Conservation (phyloP, 2,113 vertebrate species). For the Oceanites oceanicus region DNA sequence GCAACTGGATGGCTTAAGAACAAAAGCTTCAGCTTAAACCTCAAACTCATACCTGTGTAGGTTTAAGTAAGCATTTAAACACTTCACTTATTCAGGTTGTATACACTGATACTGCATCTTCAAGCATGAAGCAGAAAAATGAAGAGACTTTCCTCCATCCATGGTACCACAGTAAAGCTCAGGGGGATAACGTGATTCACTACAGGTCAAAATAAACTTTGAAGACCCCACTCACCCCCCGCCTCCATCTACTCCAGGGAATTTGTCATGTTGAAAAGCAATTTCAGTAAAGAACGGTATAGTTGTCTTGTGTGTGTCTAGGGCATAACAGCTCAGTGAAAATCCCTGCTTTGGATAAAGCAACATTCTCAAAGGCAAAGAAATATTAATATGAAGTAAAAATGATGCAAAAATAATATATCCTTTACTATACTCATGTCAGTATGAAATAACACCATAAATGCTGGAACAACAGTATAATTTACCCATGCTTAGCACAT, state of each 20-base stretch:
- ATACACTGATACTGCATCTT: neutral
- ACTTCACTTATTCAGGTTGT: neutral
- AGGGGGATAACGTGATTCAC: neutral
- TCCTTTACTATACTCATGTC: neutral
- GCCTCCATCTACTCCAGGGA: neutral
- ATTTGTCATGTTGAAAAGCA: neutral
- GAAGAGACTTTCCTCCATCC: neutral
- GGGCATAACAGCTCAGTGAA: neutral
- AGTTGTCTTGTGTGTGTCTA: neutral
- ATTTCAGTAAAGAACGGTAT: neutral
- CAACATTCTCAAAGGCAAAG: neutral
- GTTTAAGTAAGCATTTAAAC: neutral
- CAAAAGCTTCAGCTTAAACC: neutral
- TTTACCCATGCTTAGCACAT: neutral
- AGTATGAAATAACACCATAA: neutral
- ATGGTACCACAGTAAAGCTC: neutral
- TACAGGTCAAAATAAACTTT: neutral
- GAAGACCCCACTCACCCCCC: neutral
- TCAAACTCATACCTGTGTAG: neutral
- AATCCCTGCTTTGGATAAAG: neutral
- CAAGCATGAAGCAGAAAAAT: neutral
- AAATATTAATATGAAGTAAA: neutral
- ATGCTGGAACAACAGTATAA: neutral
- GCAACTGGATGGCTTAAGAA: neutral
- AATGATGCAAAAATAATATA: neutral